Evolutionary conservation across 2,797 vertebrate species (phyloP), one percentile per base, ranked within the genome.

Genomic region (Heliangelus exortis): DNA sequence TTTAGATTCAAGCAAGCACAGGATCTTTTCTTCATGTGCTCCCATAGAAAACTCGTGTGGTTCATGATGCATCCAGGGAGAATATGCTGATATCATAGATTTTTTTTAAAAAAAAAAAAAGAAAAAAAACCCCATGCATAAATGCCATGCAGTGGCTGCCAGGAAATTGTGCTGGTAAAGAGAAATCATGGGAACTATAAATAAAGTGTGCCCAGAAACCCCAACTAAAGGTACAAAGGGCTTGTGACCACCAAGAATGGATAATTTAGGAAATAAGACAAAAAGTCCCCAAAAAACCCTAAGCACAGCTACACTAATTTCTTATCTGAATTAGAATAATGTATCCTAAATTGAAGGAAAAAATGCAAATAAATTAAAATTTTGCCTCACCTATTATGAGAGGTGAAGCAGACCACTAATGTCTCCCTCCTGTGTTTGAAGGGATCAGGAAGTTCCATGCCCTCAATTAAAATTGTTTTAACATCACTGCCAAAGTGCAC

Each of bases 111-210:
- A 79, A 57, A 72, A 10, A 59, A 73, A 76, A 84, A 79, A 31
- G 84, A 33, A 33, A 33, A 33, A 33, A 33, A 33, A n/a, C n/a
- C n/a, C 51, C 59, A 69, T 48, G 29, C 33, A 45, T 69, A 57
- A 93, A 71, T 71, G 61, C 57, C 26, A 41, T 61, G 80, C 50
- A 90, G 50, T 86, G 39, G 31, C 75, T 74, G 41, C 53, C 86
- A 84, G 80, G 90, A 84, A 90, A 81, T 72, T 54, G 45, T 80
- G 73, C 78, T 93, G 91, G 76, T 83, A 83, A 76, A 84, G 74
- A 67, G 54, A 90, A 93, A 87, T 13, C 18, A 15, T 10, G 33
- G 39, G 54, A 47, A 78, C 31, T 51, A 61, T 12, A 3, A 87
- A 68, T n/a, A 88, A 85, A 88, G 85, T 15, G 5, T 19, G 29